Percentiles rank a stretch among this genome's conserved stretches.
phyloP scores from a whole-genome alignment of 2,113 vertebrate genomes.

The Forbesichthys agassizii region DNA sequence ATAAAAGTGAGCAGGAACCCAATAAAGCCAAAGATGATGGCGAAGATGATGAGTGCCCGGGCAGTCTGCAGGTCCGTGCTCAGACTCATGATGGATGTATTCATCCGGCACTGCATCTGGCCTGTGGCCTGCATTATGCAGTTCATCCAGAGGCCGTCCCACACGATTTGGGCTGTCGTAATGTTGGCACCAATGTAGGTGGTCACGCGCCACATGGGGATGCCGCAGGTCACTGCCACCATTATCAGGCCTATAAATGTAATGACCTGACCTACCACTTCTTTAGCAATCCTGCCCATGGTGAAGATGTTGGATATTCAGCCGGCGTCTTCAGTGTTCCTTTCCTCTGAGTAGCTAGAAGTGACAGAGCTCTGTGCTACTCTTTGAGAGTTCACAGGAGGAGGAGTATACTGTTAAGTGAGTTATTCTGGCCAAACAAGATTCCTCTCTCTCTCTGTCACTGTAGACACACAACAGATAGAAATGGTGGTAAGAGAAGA shows the following conservation, averaged over 20 bases:
- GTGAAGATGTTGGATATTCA: conserved; percentile 31
- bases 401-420: conserved; percentile 40
- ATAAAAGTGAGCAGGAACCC: conserved; percentile 69
- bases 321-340: conserved; percentile 7
- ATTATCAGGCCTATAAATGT: conserved; percentile 86
- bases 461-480: background rate
- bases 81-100: conserved; percentile 82
- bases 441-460: conserved; percentile 51
- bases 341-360: background rate
- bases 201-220: conserved; percentile 92
- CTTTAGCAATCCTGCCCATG: conserved; percentile 75
- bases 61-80: conserved; percentile 85
- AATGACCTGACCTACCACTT: conserved; percentile 83
- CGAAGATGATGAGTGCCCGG: conserved; percentile 77
- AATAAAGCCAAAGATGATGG: conserved; percentile 62
- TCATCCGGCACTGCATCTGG: conserved; percentile 87
- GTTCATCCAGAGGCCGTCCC: conserved; percentile 98
- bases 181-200: conserved; percentile 88
- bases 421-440: conserved; percentile 62
- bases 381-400: conserved; percentile 39
- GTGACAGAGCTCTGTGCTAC: conserved; percentile 11
- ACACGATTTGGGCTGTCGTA: conserved; percentile 77
- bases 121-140: conserved; percentile 95
- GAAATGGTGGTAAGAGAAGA: conserved; percentile 18
- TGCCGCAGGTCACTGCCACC: conserved; percentile 76